Evolutionary conservation across 2,113 vertebrate genomes (phyloP), one percentile per base, ranked within the genome.

Genomic region (Uria aalge): DNA sequence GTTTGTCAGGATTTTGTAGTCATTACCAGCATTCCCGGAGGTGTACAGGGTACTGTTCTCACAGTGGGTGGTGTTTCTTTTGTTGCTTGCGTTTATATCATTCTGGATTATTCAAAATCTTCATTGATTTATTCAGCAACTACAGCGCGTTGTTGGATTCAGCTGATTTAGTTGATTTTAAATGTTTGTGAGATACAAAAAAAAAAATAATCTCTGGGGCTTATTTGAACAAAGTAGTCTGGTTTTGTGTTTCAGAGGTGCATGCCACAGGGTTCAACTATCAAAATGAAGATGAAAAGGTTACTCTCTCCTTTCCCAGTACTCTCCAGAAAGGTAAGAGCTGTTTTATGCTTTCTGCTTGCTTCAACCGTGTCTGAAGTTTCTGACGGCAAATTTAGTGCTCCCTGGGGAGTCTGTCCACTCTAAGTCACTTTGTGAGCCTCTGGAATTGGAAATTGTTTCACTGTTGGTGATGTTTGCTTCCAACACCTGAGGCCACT

Each of bases 191-290:
- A 47, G 23, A 48, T 55, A 52, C 5, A 30, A 26, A 34, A 66
- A 53, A 52, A 52, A 52, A 52, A 52, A 52, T 7, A 24, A 6
- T 29, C 40, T 22, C 53, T 66, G 17, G 45, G 48, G 15, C 6
- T 9, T 30, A 2, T 57, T 87, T 71, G 5, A 82, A 8, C 27
- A 11, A 13, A 6, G 8, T 16, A 21, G 15, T 60, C n/a, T 86
- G 12, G 41, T 72, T 95, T 83, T 59, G 59, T 84, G 2, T 98
- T 98, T 17, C 95, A 99, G 99, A 99, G 98, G 99, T 99, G 88
- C 99, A 99, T 13, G 99, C 99, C 50, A 99, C 99, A 29, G 99
- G 99, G 89, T 99, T 99, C 98, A 99, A 99, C 98, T 99, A 99
- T 95, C 99, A 99, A 57, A 99, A 99, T 6, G 99, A 99, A 97